These are phyloP conservation scores for Hyla sarda DNA, from an alignment of 2,113 vertebrate genomes.

Conservation along the genomic window DNA sequence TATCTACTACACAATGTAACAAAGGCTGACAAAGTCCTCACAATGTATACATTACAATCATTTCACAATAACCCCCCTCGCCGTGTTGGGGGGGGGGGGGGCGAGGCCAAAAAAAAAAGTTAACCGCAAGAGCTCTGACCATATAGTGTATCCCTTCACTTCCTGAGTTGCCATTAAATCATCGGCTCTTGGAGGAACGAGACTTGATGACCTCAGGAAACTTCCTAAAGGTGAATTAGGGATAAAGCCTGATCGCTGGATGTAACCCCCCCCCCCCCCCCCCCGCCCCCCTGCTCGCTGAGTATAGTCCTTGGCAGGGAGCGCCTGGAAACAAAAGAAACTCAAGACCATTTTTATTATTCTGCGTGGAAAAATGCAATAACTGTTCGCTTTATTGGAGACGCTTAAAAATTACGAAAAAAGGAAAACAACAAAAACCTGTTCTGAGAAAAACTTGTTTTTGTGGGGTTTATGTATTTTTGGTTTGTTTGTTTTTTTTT, in stretches of 20 bases:
- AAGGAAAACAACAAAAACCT: no score
- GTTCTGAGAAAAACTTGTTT: no score
- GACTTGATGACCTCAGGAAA: constrained; percentile 46
- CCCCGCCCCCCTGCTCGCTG: no score
- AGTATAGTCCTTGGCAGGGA: constrained; percentile 8
- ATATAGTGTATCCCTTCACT: neutral
- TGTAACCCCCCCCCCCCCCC: neutral
- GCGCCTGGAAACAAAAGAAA: neutral
- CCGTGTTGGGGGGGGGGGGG: neutral
- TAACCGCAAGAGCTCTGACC: neutral
- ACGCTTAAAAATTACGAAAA: neutral
- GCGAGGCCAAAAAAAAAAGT: neutral
- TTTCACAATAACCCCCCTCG: neutral
- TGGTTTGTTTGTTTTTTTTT: no score
- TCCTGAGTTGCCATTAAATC: constrained; percentile 39
- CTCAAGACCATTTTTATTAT: neutral
- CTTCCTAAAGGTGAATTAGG: constrained; percentile 39
- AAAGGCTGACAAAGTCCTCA: neutral
- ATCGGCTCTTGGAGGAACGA: constrained; percentile 35
- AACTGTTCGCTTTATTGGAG: neutral
- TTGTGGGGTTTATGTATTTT: no score
- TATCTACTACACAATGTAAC: no score
- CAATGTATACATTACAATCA: neutral
- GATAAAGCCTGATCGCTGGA: constrained; percentile 25
- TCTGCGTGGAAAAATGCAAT: constrained; percentile 20